A percentile compares a stretch with the other conserved stretches of the same genome.
Conservation (phyloP, 2,888 invertebrate genomes). For the Cataglyphis altisquamis region DNA sequence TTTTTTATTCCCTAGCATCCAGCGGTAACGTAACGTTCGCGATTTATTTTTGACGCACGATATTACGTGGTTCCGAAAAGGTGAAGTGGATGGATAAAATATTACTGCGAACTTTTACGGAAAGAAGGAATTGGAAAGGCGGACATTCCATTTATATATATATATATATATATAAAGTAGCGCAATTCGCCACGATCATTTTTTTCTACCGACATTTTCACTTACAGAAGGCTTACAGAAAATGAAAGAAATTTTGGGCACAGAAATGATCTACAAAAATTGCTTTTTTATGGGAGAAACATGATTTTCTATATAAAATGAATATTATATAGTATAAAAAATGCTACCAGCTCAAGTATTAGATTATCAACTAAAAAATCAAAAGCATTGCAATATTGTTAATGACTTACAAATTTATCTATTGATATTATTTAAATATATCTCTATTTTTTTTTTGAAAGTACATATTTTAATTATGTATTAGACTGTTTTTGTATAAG, state of each 20-base stretch:
- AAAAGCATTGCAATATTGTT: not conserved
- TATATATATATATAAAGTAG: conserved; percentile 36
- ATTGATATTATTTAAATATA: conserved; percentile 5
- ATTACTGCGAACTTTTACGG: conserved; percentile 32
- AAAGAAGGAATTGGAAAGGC: not conserved
- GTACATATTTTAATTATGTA: not conserved
- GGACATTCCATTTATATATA: conserved; percentile 44
- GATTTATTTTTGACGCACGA: conserved; percentile 51
- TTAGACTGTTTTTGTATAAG: not conserved
- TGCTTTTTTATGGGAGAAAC: not conserved
- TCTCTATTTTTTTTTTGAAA: not conserved
- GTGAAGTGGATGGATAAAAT: conserved; percentile 51
- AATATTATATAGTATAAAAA: not conserved
- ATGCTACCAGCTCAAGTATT: not conserved
- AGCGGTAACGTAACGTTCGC: conserved; percentile 28
- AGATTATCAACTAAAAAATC: not conserved
- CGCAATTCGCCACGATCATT: conserved; percentile 25
- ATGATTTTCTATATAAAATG: not conserved
- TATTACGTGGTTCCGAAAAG: conserved; percentile 37
- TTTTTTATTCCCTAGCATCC: conserved; percentile 22
- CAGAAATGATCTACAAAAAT: not conserved
- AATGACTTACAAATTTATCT: not conserved
- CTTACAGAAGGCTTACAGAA: not conserved
- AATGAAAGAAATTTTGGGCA: not conserved
- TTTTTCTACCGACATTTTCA: conserved; percentile 23